phyloP scores from a whole-genome alignment of 1,140 invertebrate genomes.

The Drosophila asahinai region DNA sequence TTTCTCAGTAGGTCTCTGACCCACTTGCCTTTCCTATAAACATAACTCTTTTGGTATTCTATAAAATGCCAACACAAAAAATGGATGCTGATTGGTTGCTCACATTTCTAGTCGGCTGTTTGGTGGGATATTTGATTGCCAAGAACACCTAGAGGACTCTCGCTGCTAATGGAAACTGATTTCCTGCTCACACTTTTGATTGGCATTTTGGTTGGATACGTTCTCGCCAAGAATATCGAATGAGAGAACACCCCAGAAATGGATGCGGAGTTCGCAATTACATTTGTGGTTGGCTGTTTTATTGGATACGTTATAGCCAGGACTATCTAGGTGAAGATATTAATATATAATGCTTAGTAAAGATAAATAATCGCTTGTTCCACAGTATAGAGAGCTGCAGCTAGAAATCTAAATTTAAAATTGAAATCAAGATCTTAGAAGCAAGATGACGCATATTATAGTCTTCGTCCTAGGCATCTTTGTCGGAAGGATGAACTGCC shows the following conservation, averaged over 20 bases:
- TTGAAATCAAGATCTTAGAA: not conserved
- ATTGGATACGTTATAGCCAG: slow-evolving; percentile 43
- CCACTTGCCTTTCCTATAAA: not conserved
- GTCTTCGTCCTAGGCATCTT: slow-evolving; percentile 37
- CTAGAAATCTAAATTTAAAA: too few species aligned
- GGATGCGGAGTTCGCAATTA: slow-evolving; percentile 19
- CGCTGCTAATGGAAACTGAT: too few species aligned
- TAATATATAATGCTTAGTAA: too few species aligned
- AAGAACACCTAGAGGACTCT: slow-evolving; percentile 23
- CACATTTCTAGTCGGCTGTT: slow-evolving; percentile 44
- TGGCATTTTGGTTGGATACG: too few species aligned
- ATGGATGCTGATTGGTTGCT: slow-evolving; percentile 33
- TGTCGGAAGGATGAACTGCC: slow-evolving; percentile 38
- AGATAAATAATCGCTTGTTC: too few species aligned
- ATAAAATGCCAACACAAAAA: not conserved
- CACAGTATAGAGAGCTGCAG: too few species aligned
- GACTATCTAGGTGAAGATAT: slow-evolving; percentile 4
- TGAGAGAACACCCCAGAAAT: not conserved
- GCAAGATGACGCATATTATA: slow-evolving; percentile 47
- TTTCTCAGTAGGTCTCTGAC: not conserved
- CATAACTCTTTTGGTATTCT: too few species aligned
- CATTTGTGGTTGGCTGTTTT: slow-evolving; percentile 47
- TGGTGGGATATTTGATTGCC: slow-evolving; percentile 48
- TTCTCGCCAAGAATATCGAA: too few species aligned
- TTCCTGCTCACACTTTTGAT: too few species aligned